phyloP scores from a whole-genome alignment of 2,888 invertebrate genomes.

The Teleiodes luculella region DNA sequence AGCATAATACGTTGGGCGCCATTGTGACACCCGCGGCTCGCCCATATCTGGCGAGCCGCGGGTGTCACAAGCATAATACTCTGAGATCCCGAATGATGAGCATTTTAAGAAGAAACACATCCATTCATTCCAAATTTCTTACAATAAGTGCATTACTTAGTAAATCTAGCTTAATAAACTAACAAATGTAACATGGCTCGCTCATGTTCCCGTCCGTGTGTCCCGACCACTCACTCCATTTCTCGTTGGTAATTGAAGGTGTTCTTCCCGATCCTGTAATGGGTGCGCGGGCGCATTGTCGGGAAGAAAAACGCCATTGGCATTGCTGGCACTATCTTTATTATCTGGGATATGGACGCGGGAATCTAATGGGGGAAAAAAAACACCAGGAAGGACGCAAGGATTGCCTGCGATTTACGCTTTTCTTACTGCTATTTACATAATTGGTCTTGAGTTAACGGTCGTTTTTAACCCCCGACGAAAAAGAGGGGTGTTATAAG shows the following conservation, averaged over 20 bases:
- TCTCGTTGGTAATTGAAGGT: slow-evolving; percentile 62
- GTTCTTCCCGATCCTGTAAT: slow-evolving; percentile 56
- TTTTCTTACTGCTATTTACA: background rate
- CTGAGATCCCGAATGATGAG: too few species aligned
- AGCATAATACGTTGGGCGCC: too few species aligned
- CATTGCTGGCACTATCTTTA: background rate
- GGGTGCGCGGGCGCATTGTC: slow-evolving; percentile 29
- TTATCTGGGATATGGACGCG: slow-evolving; percentile 1
- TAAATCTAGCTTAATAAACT: too few species aligned
- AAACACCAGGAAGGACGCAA: background rate
- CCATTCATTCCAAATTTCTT: background rate
- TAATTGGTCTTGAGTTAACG: background rate
- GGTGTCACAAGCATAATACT: too few species aligned
- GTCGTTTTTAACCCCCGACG: too few species aligned
- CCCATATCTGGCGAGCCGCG: too few species aligned
- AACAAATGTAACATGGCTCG: too few species aligned
- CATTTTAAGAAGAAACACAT: too few species aligned
- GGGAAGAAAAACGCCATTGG: slow-evolving; percentile 4
- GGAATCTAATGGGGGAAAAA: background rate
- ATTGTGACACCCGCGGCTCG: too few species aligned
- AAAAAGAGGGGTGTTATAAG: too few species aligned
- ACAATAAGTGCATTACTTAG: too few species aligned
- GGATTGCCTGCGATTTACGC: background rate
- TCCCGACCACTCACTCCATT: slow-evolving; percentile 45
- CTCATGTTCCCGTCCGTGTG: slow-evolving; percentile 21